Percentiles rank a stretch among this genome's conserved stretches.
Evolutionary conservation across 1,140 invertebrate genomes (phyloP).

Genomic region (Spodoptera litura): DNA sequence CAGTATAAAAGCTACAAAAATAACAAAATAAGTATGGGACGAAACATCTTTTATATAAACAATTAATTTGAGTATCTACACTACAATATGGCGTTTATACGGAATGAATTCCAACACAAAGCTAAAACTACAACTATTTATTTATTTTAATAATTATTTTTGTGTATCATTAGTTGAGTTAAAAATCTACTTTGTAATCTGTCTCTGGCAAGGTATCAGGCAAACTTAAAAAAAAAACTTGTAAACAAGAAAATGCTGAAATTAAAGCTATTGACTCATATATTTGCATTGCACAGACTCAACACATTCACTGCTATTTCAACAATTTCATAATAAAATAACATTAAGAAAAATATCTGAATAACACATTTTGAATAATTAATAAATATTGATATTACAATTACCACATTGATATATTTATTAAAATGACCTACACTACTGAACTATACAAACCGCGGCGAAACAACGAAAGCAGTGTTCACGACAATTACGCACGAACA

Average conservation of each 20-base stretch:
- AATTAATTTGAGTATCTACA: neutral
- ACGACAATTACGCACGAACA: too few species aligned
- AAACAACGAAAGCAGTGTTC: neutral
- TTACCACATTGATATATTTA: conserved; percentile 17
- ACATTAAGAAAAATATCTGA: conserved; percentile 5
- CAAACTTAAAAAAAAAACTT: conserved; percentile 12
- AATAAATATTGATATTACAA: neutral
- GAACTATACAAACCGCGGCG: conserved; percentile 36
- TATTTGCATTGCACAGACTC: conserved; percentile 18
- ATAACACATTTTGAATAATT: conserved; percentile 16
- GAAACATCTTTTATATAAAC: too few species aligned
- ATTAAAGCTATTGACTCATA: conserved; percentile 45
- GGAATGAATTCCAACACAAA: conserved; percentile 30
- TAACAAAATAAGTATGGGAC: neutral
- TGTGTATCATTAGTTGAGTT: neutral
- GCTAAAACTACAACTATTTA: too few species aligned
- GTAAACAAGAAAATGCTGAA: conserved; percentile 36
- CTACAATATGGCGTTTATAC: neutral
- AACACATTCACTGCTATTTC: conserved; percentile 1
- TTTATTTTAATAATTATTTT: too few species aligned
- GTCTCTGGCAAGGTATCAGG: conserved; percentile 10
- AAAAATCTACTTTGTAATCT: neutral
- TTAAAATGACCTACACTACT: conserved; percentile 29
- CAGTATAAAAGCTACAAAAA: conserved; percentile 15
- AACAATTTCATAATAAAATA: neutral